phyloP scores from a whole-genome alignment of 1,140 invertebrate species.

The Rhynchophorus ferrugineus region DNA sequence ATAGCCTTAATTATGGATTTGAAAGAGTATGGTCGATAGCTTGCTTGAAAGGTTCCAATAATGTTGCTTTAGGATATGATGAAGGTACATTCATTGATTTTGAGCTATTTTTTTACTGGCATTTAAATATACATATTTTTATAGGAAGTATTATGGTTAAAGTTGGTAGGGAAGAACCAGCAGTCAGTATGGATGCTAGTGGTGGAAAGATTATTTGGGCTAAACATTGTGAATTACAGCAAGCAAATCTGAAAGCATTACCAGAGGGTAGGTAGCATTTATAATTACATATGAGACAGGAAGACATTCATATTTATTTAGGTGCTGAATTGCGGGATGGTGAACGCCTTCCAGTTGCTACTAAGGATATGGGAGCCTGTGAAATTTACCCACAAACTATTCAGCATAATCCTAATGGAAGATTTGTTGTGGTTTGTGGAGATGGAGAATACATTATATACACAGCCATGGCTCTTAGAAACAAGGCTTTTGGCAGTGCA shows the following conservation, averaged over 20 bases:
- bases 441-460: constrained; percentile 99
- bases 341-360: constrained; percentile 81
- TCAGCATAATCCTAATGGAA: constrained; percentile 96
- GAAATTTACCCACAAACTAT: constrained; percentile 99
- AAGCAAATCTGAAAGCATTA: constrained; percentile 88
- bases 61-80: constrained; percentile 91
- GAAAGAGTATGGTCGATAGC: constrained; percentile 97
- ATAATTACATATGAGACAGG: too few relatives aligned
- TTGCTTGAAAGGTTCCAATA: constrained; percentile 93
- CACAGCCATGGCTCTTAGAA: constrained; percentile 96
- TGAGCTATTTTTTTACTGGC: too few relatives aligned
- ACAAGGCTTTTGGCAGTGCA: constrained; percentile 96
- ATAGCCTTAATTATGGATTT: constrained; percentile 95
- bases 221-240: constrained; percentile 95
- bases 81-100: constrained; percentile 59
- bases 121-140: neutral
- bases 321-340: constrained; percentile 81
- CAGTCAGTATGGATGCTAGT: constrained; percentile 96
- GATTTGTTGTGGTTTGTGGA: constrained; percentile 98
- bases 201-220: constrained; percentile 99
- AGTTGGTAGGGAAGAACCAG: constrained; percentile 95
- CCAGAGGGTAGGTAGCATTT: constrained; percentile 55
- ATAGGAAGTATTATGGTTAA: constrained; percentile 84
- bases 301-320: too few relatives aligned
- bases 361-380: constrained; percentile 99